Conservation (phyloP, 2,888 invertebrate species). For the Melanotus villosus region DNA sequence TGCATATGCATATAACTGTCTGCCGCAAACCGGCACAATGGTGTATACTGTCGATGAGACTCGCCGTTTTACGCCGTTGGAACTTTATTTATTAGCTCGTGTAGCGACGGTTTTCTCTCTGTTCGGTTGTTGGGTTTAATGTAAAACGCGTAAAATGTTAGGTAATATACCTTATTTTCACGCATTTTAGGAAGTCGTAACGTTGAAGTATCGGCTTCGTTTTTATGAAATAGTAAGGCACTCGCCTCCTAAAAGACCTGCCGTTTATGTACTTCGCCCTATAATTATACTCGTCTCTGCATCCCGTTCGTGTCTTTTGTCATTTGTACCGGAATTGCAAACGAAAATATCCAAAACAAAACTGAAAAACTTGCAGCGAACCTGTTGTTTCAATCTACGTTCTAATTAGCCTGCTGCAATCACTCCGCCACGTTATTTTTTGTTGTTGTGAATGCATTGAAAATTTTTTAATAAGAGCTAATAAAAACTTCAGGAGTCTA, state of each 20-base stretch:
- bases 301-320: no score
- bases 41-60: neutral
- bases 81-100: constrained; percentile 19
- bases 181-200: neutral
- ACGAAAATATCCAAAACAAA: no score
- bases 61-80: neutral
- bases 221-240: neutral
- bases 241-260: neutral
- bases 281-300: no score
- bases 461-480: no score
- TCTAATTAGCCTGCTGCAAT: no score
- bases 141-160: neutral
- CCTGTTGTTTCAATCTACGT: no score
- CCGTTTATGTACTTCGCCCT: neutral
- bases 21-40: constrained; percentile 38
- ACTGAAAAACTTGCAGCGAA: no score
- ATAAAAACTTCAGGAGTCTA: no score
- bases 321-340: no score
- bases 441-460: no score
- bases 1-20: constrained; percentile 45
- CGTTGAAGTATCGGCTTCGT: neutral
- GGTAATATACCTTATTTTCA: neutral
- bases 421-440: no score
- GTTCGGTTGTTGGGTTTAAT: constrained; percentile 8
- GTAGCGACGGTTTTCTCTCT: constrained; percentile 10